These are phyloP conservation scores for Arbacia lixula DNA, from an alignment of 53 echinoderm and acorn worm genomes.

Conservation along the genomic window DNA sequence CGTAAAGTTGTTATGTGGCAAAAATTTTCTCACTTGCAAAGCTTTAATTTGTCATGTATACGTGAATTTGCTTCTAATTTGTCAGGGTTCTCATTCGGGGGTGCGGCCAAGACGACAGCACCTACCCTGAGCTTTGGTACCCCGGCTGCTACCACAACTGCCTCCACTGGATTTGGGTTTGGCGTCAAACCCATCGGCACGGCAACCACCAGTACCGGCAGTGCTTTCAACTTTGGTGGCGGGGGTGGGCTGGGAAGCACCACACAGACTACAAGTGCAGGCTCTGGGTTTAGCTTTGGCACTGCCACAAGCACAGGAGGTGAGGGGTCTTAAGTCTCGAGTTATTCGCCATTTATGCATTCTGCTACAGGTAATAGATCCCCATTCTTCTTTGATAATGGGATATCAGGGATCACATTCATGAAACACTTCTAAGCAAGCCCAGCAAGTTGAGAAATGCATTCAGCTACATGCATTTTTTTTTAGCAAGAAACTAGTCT, in stretches of 20 bases:
- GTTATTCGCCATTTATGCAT: no score
- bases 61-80: not conserved
- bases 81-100: slow-evolving; percentile 41
- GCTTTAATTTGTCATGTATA: not conserved
- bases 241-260: slow-evolving; percentile 8
- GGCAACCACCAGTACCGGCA: slow-evolving; percentile 66
- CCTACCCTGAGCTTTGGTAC: slow-evolving; percentile 36
- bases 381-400: no score
- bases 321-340: not conserved
- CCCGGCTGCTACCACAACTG: slow-evolving; percentile 15
- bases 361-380: no score
- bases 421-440: no score
- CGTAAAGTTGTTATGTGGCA: no score
- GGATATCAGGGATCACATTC: no score
- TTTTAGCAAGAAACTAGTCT: no score
- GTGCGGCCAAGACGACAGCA: slow-evolving; percentile 37
- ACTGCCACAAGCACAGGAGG: slow-evolving; percentile 38
- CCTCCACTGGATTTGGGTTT: slow-evolving; percentile 16
- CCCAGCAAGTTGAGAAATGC: no score
- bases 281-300: slow-evolving; percentile 75
- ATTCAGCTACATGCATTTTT: no score
- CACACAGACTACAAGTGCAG: slow-evolving; percentile 40
- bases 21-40: no score
- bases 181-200: slow-evolving; percentile 61
- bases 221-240: slow-evolving; percentile 66